Evolutionary conservation across 37 sponge, comb jelly and placozoan genomes (phyloP).

Genomic region (Petrosia ficiformis): DNA sequence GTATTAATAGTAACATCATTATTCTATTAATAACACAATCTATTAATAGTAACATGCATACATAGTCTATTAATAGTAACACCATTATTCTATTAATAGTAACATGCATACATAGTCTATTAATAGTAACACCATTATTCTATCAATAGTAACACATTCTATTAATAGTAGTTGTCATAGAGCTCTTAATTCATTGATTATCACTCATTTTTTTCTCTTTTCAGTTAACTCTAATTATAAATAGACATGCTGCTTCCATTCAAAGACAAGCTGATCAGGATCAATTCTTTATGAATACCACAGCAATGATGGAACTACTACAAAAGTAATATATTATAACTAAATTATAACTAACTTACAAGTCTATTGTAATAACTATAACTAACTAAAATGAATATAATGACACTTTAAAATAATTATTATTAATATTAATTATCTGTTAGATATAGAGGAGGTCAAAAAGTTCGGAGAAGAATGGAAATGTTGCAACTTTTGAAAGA

Average conservation of each 20-base stretch:
- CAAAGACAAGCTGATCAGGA: slow-evolving; percentile 62
- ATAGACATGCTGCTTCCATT: slow-evolving; percentile 63
- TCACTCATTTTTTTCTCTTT: background rate
- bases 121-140: too few relatives aligned
- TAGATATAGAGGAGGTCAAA: slow-evolving; percentile 77
- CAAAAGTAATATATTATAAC: slow-evolving; percentile 46
- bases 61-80: too few relatives aligned
- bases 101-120: too few relatives aligned
- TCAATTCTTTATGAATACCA: slow-evolving; percentile 79
- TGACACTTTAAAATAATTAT: background rate
- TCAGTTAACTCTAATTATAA: slow-evolving; percentile 72
- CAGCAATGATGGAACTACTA: slow-evolving; percentile 63
- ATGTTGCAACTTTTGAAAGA: slow-evolving; percentile 70
- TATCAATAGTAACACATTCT: too few relatives aligned
- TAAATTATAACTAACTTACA: too few relatives aligned
- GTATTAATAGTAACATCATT: too few relatives aligned
- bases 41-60: too few relatives aligned
- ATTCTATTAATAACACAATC: too few relatives aligned
- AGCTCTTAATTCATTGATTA: background rate
- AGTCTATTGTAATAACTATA: too few relatives aligned
- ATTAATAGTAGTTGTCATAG: slow-evolving; percentile 4
- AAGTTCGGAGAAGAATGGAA: slow-evolving; percentile 68
- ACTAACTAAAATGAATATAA: too few relatives aligned
- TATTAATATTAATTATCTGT: background rate
- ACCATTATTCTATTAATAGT: too few relatives aligned